A percentile compares a stretch with the other conserved stretches of the same genome.
These are phyloP conservation scores for Microdon myrmicae DNA, from an alignment of 2,888 invertebrate genomes.

Conservation along the genomic window DNA sequence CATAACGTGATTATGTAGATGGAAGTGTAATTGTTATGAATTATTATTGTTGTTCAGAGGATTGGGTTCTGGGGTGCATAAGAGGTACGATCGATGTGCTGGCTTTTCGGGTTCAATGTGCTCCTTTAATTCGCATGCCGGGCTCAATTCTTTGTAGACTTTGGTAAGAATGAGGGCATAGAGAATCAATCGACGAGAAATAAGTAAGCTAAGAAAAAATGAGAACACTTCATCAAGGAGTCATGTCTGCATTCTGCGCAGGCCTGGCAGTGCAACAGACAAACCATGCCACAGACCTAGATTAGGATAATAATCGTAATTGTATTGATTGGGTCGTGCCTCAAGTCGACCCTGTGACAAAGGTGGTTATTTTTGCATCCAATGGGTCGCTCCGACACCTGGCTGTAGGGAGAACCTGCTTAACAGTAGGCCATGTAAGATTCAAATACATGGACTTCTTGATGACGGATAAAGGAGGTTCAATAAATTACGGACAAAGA, in stretches of 20 bases:
- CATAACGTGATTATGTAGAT: slow-evolving; percentile 48
- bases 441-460: too few species aligned
- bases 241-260: slow-evolving; percentile 26
- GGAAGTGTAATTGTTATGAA: slow-evolving; percentile 50
- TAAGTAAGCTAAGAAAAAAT: slow-evolving; percentile 4
- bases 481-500: too few species aligned
- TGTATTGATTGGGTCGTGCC: slow-evolving; percentile 52
- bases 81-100: too few species aligned
- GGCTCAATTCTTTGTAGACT: slow-evolving; percentile 31
- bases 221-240: slow-evolving; percentile 34
- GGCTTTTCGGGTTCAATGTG: slow-evolving; percentile 34
- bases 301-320: slow-evolving; percentile 49
- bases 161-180: slow-evolving; percentile 28
- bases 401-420: slow-evolving; percentile 31
- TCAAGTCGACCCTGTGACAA: slow-evolving; percentile 40
- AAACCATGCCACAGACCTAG: slow-evolving; percentile 28
- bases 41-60: slow-evolving; percentile 37
- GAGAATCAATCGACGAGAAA: slow-evolving; percentile 6
- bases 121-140: slow-evolving; percentile 35
- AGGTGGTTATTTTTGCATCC: slow-evolving; percentile 6
- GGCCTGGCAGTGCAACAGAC: slow-evolving; percentile 8
- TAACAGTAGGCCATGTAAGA: too few species aligned
- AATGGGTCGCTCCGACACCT: background rate
- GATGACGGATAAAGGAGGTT: too few species aligned
- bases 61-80: too few species aligned